Conservation (phyloP, 2,888 invertebrate species). For the Polylopha cassiicola region DNA sequence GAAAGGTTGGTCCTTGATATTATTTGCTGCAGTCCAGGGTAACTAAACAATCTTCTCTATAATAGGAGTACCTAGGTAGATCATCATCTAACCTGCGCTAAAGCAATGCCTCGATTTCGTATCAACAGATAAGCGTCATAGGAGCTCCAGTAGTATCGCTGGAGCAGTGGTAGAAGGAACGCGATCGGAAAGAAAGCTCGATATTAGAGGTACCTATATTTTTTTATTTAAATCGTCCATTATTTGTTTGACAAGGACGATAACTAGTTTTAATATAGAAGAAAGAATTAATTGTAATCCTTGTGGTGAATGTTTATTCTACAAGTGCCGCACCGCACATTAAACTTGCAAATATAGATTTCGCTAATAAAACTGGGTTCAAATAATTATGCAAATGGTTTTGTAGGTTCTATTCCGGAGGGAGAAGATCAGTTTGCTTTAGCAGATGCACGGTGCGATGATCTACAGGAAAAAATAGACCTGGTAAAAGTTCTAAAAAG, state of each 20-base stretch:
- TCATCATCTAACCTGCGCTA: no score
- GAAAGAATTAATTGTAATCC: no score
- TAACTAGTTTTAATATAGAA: no score
- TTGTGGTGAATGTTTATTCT: no score
- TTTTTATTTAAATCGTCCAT: background rate
- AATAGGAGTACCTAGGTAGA: no score
- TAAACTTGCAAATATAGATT: no score
- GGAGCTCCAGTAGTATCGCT: constrained; percentile 64
- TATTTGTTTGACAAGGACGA: no score
- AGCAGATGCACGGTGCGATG: constrained; percentile 60
- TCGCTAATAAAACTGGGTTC: no score
- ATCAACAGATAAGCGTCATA: constrained; percentile 61
- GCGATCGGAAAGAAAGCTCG: constrained; percentile 61
- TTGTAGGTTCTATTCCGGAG: constrained; percentile 59
- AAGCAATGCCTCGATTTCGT: no score
- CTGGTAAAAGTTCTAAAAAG: constrained; percentile 57
- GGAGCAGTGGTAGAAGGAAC: constrained; percentile 51
- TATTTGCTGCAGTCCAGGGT: background rate
- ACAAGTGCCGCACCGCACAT: no score
- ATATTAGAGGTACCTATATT: constrained; percentile 43
- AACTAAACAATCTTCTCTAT: background rate
- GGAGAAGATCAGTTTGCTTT: constrained; percentile 57
- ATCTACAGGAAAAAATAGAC: constrained; percentile 63
- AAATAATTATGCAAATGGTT: no score
- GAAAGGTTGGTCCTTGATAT: constrained; percentile 45